Evolutionary conservation across 2,888 invertebrate species (phyloP).

Genomic region (Tiphia femorata): DNA sequence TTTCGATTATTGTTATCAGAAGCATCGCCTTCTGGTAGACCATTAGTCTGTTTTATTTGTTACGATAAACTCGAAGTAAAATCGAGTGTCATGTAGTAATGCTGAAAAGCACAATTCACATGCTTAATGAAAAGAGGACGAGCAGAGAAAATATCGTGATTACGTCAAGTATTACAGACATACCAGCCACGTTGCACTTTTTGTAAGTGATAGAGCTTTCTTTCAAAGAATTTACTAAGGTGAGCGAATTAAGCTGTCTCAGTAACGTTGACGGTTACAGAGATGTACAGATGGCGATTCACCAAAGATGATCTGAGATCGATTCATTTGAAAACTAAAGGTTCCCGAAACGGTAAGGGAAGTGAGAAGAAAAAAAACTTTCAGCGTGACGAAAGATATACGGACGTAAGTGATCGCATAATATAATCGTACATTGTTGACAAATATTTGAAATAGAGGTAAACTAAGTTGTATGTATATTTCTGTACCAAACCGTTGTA

Average conservation of each 20-base stretch:
- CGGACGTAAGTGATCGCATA: neutral
- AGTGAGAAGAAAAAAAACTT: neutral
- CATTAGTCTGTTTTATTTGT: no score
- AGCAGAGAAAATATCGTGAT: neutral
- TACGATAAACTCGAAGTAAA: no score
- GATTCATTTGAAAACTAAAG: neutral
- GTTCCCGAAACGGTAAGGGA: neutral
- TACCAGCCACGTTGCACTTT: neutral
- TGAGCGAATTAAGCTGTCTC: neutral
- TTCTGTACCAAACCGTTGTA: constrained; percentile 67
- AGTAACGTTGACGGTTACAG: neutral
- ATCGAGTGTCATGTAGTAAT: neutral
- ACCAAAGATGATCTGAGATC: neutral
- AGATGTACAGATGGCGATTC: neutral
- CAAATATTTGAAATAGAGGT: constrained; percentile 46
- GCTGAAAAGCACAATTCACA: neutral
- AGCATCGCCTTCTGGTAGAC: no score
- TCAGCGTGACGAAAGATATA: neutral
- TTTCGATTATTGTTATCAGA: no score
- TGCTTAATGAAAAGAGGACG: neutral
- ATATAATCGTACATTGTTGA: constrained; percentile 38
- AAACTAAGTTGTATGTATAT: constrained; percentile 65
- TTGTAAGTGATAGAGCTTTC: neutral
- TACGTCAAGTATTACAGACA: neutral
- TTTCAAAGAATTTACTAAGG: neutral